Evolutionary conservation across 2,888 invertebrate genomes (phyloP).

Genomic region (Leptopilina syphax): DNA sequence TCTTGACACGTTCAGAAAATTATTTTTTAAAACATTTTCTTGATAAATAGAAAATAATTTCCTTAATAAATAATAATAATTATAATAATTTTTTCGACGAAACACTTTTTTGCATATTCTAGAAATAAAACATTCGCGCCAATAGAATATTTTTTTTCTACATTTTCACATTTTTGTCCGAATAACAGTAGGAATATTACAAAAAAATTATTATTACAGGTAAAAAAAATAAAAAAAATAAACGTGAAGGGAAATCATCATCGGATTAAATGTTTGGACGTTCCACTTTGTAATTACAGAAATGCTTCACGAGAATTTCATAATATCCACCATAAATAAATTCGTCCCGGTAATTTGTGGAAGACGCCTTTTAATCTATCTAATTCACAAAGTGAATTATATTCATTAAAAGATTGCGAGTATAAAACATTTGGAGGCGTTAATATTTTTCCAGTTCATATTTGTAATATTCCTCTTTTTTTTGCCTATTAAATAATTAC

Average conservation of each 20-base stretch:
- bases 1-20: no score
- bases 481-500: background rate
- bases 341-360: constrained; percentile 9
- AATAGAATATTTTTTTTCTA: no score
- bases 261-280: background rate
- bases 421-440: constrained; percentile 3
- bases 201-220: background rate
- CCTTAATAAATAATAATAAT: no score
- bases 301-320: constrained; percentile 24
- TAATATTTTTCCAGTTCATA: background rate
- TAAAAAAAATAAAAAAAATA: background rate
- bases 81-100: no score
- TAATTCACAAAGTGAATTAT: constrained; percentile 37
- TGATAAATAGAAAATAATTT: no score
- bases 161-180: background rate
- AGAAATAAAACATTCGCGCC: no score
- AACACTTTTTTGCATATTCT: no score
- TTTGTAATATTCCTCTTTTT: constrained; percentile 17
- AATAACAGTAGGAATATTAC: background rate
- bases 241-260: constrained; percentile 12
- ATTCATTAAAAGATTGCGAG: constrained; percentile 6
- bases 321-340: constrained; percentile 8
- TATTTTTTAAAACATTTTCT: no score
- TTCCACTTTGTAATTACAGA: constrained; percentile 21
- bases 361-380: constrained; percentile 22